Evolutionary conservation across 2,888 invertebrate genomes (phyloP).

Genomic region (Physocephala rufipes): DNA sequence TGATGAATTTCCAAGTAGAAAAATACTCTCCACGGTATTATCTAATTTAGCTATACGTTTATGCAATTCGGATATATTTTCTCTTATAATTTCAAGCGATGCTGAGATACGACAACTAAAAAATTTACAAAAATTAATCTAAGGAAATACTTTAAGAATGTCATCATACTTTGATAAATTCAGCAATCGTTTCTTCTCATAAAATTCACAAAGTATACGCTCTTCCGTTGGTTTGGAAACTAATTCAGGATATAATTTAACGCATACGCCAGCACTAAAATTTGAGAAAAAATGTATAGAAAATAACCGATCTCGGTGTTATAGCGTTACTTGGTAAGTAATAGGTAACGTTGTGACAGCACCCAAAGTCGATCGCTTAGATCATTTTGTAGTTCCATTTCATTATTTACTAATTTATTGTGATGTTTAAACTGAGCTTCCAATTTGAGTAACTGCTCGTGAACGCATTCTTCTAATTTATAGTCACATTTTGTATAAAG

Average conservation of each 20-base stretch:
- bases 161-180: conserved; percentile 52
- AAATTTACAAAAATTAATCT: neutral
- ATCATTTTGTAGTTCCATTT: conserved; percentile 41
- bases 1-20: conserved; percentile 39
- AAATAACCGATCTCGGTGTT: neutral
- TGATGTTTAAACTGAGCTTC: conserved; percentile 45
- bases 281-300: neutral
- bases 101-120: conserved; percentile 37
- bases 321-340: conserved; percentile 40
- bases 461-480: conserved; percentile 51
- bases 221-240: conserved; percentile 51
- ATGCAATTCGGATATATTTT: conserved; percentile 45
- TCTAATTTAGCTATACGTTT: conserved; percentile 48
- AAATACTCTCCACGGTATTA: conserved; percentile 48
- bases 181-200: conserved; percentile 46
- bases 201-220: conserved; percentile 48
- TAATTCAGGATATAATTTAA: conserved; percentile 55
- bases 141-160: conserved; percentile 21
- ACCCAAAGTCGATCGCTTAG: conserved; percentile 42
- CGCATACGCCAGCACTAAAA: conserved; percentile 45
- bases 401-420: conserved; percentile 34
- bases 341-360: conserved; percentile 42
- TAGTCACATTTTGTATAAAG: conserved; percentile 53
- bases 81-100: conserved; percentile 44
- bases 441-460: conserved; percentile 50